Evolutionary conservation across 2,113 vertebrate genomes (phyloP).

Genomic region (Macrotis lagotis): DNA sequence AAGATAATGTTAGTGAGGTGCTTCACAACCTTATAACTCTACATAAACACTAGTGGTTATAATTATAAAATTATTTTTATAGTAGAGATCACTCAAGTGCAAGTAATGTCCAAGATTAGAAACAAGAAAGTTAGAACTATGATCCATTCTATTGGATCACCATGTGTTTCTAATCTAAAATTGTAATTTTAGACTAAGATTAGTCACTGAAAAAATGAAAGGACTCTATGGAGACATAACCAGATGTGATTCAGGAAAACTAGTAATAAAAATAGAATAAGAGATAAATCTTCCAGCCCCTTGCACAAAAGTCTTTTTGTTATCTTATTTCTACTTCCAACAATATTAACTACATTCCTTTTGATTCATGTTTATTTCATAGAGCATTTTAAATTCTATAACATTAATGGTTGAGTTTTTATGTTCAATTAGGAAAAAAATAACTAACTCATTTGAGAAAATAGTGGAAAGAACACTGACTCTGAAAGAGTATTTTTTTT

Average conservation of each 20-base stretch:
- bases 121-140: not conserved
- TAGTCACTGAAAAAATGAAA: not conserved
- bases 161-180: not conserved
- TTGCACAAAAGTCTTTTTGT: not conserved
- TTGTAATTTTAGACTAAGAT: not conserved
- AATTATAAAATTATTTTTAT: not conserved
- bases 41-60: not conserved
- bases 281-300: not conserved
- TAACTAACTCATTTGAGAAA: not conserved
- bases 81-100: not conserved
- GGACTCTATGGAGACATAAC: not conserved
- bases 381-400: not conserved
- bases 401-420: not conserved
- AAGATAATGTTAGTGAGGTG: not conserved
- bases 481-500: not conserved
- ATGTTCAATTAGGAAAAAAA: not conserved
- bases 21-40: not conserved
- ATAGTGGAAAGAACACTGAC: not conserved
- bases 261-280: not conserved
- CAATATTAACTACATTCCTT: not conserved
- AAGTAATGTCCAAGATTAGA: not conserved
- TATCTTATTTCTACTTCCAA: not conserved
- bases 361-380: not conserved
- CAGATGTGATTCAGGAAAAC: not conserved
- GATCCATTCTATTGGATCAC: not conserved